Base-by-base conservation (phyloP, 2,888 invertebrate genomes). In the Litoditis marina region DNA sequence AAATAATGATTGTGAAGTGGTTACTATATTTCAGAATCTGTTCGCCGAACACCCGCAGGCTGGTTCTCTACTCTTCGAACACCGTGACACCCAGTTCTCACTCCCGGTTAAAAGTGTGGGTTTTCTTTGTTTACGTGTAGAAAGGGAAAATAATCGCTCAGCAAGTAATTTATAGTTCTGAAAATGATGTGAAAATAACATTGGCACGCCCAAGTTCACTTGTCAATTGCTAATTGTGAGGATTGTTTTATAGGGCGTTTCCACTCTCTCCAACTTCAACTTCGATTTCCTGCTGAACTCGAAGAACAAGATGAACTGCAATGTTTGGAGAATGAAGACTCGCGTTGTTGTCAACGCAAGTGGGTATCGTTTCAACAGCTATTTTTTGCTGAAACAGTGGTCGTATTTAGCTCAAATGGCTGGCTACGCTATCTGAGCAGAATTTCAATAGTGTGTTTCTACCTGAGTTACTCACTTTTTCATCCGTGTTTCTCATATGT, bases 271-370 rank as follows among this genome's bases (percentile, higher is more conserved):
- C 13, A 73, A 60, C 30, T 81, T 80, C 64, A 77, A 76, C 56
- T 81, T 81, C 52, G 68, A 77, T 25, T 81, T 81, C 52, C 60
- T 81, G 36, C 62, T 72, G 50, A 74, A 79, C 27, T 74, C 79
- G 19, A 71, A 77, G 53, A 75, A 76, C 65, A 81, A 82, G 65
- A 73, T 72, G 63, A 82, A 71, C 52, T 81, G 81, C 56, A 70
- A 73, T 61, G 71, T 81, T 13, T 82, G 81, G 81, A 66, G 81
- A 44, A 81, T 81, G 81, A 82, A 82, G 61, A 81, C 81, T 0
- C 49, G 81, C 16, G 81, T 82, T 16, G 78, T 74, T 7, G 81
- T 81, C 7, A 81, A 82, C 73, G 81, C 81, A 11, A 79, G 81
- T 79, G 32, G 60, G 70, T 71, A n/a, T n/a, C n/a, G n/a, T n/a